These are phyloP conservation scores for Campoletis sonorensis DNA, from an alignment of 1,140 invertebrate species.

Conservation along the genomic window DNA sequence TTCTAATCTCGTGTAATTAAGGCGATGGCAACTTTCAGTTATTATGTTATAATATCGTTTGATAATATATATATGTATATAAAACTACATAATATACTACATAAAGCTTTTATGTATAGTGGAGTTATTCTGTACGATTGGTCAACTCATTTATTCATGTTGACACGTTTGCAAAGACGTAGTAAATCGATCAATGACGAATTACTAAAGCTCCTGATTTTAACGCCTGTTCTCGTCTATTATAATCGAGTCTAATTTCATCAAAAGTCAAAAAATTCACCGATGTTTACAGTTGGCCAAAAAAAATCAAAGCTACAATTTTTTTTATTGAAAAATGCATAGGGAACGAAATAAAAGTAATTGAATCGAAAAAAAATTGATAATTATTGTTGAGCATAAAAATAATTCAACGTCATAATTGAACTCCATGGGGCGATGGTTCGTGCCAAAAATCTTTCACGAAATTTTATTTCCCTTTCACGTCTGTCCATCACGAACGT, in stretches of 20 bases:
- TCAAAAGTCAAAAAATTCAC: too few species aligned
- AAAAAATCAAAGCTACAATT: too few species aligned
- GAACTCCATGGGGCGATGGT: background rate
- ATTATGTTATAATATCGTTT: background rate
- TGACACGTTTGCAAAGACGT: background rate
- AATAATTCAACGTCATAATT: too few species aligned
- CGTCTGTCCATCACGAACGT: background rate
- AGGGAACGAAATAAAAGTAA: too few species aligned
- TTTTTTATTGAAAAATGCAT: too few species aligned
- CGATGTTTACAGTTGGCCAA: too few species aligned
- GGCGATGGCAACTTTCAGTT: background rate
- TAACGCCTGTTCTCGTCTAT: background rate
- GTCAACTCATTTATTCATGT: background rate
- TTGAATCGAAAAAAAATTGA: too few species aligned
- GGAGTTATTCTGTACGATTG: background rate
- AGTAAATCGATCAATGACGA: background rate
- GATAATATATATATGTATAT: too few species aligned
- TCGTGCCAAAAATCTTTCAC: background rate
- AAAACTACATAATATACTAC: too few species aligned
- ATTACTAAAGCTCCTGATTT: background rate
- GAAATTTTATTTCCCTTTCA: background rate
- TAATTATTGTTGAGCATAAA: too few species aligned
- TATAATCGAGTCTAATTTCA: too few species aligned
- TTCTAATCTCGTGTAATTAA: constrained; percentile 2
- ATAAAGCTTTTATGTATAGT: background rate